Evolutionary conservation across 2,797 vertebrate species (phyloP), one percentile per base, ranked within the genome.

Genomic region (Centropyge bicolor): DNA sequence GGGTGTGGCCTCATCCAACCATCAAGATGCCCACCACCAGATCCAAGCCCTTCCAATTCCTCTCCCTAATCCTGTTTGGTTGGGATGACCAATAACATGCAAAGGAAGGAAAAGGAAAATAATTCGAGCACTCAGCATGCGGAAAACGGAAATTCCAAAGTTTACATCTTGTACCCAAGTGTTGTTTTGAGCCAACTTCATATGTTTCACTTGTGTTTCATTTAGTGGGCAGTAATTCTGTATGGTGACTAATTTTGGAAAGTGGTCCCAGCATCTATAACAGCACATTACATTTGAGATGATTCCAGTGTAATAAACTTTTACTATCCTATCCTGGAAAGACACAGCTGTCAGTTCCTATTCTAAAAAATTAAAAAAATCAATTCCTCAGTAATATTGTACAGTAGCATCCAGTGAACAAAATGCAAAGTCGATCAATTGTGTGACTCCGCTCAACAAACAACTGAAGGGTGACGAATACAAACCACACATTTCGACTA

Each of bases 21-120:
- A 90, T 86, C 79, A 81, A 87, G 77, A 78, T n/a, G 16, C 55
- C n/a, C 71, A 86, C 55, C 38, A 51, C 75, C 61, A 70, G 51
- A 81, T 22, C 41, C 20, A 59, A 56, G 63, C 43, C 24, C 54
- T 62, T 76, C 72, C 78, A 80, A 48, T 68, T 82, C 69, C 62
- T 40, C 48, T 78, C 59, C 45, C 38, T 86, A 83, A 89, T 81
- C 65, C 79, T 48, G 78, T 89, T 83, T 79, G 67, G 82, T 80
- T 7, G 8, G 70, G 54, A 80, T 55, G 88, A 86, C 85, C 70
- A 92, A 81, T 67, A 80, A 76, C 74, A 85, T 6, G 70, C 78
- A 87, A 72, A 76, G 49, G 24, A 68, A 75, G 66, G 74, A 68
- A 85, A 72, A 63, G 57, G 38, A 72, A 77, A 67, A 54, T 36